phyloP scores from a whole-genome alignment of 1,140 invertebrate species.

The Gryon sp. region DNA sequence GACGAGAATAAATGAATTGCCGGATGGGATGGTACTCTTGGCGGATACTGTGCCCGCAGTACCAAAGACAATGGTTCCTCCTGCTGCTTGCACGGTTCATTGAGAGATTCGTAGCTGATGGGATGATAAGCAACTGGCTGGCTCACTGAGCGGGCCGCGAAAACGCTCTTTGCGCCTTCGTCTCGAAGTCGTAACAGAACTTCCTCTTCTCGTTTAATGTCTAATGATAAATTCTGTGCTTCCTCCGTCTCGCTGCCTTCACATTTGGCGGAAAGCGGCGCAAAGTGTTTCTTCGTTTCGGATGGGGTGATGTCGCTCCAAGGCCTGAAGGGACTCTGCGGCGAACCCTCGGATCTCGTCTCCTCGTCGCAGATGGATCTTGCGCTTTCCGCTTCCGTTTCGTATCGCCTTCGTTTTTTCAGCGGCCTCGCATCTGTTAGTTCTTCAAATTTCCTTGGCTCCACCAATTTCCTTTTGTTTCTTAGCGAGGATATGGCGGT shows the following conservation, averaged over 20 bases:
- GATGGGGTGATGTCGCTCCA: constrained; percentile 74
- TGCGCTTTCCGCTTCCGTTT: constrained; percentile 73
- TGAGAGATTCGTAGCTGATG: constrained; percentile 40
- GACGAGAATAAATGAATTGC: constrained; percentile 72
- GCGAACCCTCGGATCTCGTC: constrained; percentile 69
- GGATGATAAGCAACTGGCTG: constrained; percentile 34
- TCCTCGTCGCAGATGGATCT: constrained; percentile 72
- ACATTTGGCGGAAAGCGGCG: constrained; percentile 1
- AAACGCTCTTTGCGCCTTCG: constrained; percentile 18
- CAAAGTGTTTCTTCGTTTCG: constrained; percentile 28
- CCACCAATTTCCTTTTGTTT: constrained; percentile 84
- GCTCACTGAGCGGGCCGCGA: constrained; percentile 12
- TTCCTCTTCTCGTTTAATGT: constrained; percentile 52
- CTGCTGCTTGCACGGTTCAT: constrained; percentile 70
- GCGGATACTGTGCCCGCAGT: constrained; percentile 70
- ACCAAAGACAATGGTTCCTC: constrained; percentile 79
- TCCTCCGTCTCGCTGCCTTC: no score
- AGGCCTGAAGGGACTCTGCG: constrained; percentile 80
- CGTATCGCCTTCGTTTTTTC: constrained; percentile 83
- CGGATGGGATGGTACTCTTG: constrained; percentile 81
- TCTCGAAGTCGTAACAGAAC: constrained; percentile 29
- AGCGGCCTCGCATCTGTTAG: constrained; percentile 79
- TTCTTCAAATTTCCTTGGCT: constrained; percentile 82
- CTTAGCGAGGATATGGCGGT: constrained; percentile 82
- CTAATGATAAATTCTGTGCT: constrained; percentile 28